These are phyloP conservation scores for Calameuta filiformis DNA, from an alignment of 2,888 invertebrate species.

Conservation along the genomic window DNA sequence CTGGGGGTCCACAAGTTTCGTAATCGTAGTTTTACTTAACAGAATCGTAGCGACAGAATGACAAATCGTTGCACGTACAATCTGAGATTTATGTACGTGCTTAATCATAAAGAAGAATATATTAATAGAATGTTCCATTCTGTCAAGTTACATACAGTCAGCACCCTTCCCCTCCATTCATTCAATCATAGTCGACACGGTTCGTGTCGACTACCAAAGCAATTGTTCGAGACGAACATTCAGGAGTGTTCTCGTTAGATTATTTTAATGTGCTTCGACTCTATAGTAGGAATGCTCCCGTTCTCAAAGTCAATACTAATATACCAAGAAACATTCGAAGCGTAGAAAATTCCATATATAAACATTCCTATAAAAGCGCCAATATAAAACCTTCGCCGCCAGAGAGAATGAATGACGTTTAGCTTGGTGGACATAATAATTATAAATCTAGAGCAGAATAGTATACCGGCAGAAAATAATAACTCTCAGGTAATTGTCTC, in stretches of 20 bases:
- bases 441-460: background rate
- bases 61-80: background rate
- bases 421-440: background rate
- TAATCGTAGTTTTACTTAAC: background rate
- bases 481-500: background rate
- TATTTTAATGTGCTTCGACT: background rate
- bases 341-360: background rate
- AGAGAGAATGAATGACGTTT: background rate
- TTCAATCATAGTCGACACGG: background rate
- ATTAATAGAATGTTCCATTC: background rate
- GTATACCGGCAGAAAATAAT: background rate
- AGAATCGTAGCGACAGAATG: background rate
- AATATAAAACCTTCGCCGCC: background rate
- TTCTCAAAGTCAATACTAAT: background rate
- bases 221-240: background rate
- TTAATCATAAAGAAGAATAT: background rate
- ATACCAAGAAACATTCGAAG: background rate
- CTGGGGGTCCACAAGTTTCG: background rate
- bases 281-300: background rate
- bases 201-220: background rate
- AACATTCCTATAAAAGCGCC: background rate
- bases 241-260: background rate
- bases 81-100: background rate
- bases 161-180: background rate
- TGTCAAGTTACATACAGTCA: background rate